Conservation (phyloP, 2,888 invertebrate species). For the Selenia dentaria region DNA sequence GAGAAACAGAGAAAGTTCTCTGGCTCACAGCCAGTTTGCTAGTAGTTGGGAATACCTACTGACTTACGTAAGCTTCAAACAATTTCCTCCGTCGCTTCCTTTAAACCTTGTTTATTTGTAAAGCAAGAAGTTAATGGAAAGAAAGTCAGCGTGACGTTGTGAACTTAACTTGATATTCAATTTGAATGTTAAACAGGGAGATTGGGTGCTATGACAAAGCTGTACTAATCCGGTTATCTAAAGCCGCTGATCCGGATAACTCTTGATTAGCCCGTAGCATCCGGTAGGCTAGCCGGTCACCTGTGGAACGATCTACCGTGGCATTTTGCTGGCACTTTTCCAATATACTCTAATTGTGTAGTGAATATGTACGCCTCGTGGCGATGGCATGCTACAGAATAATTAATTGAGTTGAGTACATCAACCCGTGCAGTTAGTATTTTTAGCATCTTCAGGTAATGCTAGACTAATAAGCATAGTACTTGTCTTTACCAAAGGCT, state of each 20-base stretch:
- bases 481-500: too few species aligned
- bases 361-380: not conserved
- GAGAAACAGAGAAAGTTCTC: constrained; percentile 18
- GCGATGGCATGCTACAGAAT: not conserved
- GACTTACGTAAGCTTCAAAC: not conserved
- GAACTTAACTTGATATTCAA: not conserved
- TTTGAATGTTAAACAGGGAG: not conserved
- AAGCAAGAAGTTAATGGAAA: not conserved
- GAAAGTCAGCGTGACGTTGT: not conserved
- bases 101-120: not conserved
- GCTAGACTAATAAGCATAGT: too few species aligned
- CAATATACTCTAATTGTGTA: not conserved
- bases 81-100: not conserved
- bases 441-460: too few species aligned
- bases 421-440: not conserved
- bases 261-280: constrained; percentile 19
- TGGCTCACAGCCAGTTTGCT: constrained; percentile 20
- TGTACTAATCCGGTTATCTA: not conserved
- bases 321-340: constrained; percentile 33
- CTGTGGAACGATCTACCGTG: constrained; percentile 37
- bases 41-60: too few species aligned
- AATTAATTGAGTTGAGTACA: not conserved
- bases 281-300: constrained; percentile 34
- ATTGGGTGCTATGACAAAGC: not conserved
- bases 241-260: constrained; percentile 4